A percentile compares a stretch with the other conserved stretches of the same genome.
phyloP scores from a whole-genome alignment of 1,140 invertebrate species.

The Anthonomus grandis region DNA sequence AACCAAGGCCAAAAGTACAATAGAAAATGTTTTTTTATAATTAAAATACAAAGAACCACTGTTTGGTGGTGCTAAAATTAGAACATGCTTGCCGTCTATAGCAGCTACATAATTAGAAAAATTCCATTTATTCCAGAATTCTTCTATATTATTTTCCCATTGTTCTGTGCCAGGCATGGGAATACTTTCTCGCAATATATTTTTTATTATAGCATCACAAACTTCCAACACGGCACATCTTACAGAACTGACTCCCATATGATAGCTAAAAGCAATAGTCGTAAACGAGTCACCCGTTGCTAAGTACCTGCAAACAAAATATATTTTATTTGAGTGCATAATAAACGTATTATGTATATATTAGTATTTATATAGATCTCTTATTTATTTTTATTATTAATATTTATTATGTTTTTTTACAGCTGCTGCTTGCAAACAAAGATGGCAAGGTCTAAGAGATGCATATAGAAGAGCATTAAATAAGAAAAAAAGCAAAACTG shows the following conservation, averaged over 20 bases:
- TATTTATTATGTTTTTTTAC: too few species aligned
- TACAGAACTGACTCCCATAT: conserved; percentile 16
- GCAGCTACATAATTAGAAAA: conserved; percentile 32
- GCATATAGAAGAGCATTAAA: conserved; percentile 14
- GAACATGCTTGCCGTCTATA: conserved; percentile 31
- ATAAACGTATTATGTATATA: too few species aligned
- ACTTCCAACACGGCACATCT: conserved; percentile 14
- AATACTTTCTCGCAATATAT: conserved; percentile 10
- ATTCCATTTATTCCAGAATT: conserved; percentile 24
- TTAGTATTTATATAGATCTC: too few species aligned
- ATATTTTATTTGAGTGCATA: too few species aligned
- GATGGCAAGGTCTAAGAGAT: conserved; percentile 21
- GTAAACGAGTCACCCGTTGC: conserved; percentile 22
- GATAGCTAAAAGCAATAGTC: conserved; percentile 11
- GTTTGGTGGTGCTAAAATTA: conserved; percentile 34
- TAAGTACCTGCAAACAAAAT: conserved; percentile 13
- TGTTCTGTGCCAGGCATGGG: conserved; percentile 13
- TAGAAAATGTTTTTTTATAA: conserved; percentile 51
- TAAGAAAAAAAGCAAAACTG: conserved; percentile 21
- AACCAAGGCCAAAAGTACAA: too few species aligned
- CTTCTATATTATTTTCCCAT: conserved; percentile 18
- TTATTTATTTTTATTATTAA: too few species aligned
- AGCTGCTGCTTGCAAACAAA: conserved; percentile 18
- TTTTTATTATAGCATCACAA: conserved; percentile 19
- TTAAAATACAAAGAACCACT: conserved; percentile 48